These are phyloP conservation scores for Argopecten irradians DNA, from an alignment of 1,140 invertebrate genomes.

Conservation along the genomic window DNA sequence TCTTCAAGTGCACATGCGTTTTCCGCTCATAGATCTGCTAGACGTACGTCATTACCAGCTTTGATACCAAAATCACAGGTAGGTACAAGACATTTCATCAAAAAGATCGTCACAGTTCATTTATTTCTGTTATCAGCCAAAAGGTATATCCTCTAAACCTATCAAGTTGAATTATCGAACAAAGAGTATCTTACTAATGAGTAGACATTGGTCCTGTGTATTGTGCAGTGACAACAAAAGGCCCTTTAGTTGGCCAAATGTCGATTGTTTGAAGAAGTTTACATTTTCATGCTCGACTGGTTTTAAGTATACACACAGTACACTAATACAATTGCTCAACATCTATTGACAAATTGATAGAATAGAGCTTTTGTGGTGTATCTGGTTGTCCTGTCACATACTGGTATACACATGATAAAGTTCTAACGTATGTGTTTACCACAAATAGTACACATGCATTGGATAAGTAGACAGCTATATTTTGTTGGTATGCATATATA, in stretches of 20 bases:
- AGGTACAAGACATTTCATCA: constrained; percentile 42
- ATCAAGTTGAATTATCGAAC: constrained; percentile 10
- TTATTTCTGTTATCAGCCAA: constrained; percentile 22
- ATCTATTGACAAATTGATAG: constrained; percentile 3
- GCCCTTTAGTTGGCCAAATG: constrained; percentile 14
- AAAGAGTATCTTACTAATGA: background rate
- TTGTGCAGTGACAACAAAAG: background rate
- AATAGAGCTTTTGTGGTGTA: background rate
- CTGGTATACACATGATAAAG: background rate
- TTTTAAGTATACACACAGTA: constrained; percentile 18
- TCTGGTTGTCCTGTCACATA: background rate
- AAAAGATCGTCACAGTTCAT: constrained; percentile 7
- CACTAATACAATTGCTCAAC: background rate
- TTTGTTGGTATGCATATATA: background rate
- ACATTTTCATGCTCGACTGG: background rate
- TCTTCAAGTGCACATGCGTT: constrained; percentile 71
- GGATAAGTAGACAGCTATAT: background rate
- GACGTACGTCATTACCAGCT: constrained; percentile 75
- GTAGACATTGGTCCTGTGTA: background rate
- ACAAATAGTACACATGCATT: background rate
- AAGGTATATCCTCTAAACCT: background rate
- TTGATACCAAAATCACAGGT: constrained; percentile 76
- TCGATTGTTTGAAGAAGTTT: constrained; percentile 10
- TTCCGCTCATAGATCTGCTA: constrained; percentile 63
- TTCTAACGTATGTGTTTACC: constrained; percentile 1